phyloP scores from a whole-genome alignment of 2,113 vertebrate species.

The Sylvia atricapilla region DNA sequence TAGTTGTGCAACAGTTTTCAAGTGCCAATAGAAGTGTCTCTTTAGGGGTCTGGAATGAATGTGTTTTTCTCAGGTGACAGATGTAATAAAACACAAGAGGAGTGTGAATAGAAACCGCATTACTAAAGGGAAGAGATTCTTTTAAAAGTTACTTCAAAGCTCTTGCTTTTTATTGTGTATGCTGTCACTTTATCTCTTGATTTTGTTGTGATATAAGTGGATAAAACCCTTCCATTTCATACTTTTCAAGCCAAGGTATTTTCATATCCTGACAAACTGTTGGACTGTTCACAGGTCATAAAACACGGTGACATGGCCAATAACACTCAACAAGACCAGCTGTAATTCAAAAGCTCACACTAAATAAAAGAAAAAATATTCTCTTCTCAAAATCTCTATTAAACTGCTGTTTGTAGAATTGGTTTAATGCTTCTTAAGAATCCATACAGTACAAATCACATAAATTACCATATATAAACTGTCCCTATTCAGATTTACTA shows the following conservation, averaged over 20 bases:
- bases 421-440: not conserved
- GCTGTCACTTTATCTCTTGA: not conserved
- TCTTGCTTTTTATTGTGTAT: not conserved
- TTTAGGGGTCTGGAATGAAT: not conserved
- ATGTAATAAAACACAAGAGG: not conserved
- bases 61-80: not conserved
- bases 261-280: not conserved
- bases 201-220: not conserved
- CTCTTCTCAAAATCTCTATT: not conserved
- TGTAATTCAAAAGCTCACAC: not conserved
- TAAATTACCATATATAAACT: not conserved
- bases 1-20: not conserved
- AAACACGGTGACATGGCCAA: conserved; percentile 4
- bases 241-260: not conserved
- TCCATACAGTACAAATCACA: no score
- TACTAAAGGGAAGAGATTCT: not conserved
- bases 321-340: not conserved
- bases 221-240: not conserved
- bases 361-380: not conserved
- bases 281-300: not conserved
- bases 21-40: not conserved
- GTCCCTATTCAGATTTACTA: not conserved
- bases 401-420: not conserved
- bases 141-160: not conserved
- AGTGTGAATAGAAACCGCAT: not conserved